phyloP scores from a whole-genome alignment of 2,797 vertebrate species.

The Anguilla anguilla region DNA sequence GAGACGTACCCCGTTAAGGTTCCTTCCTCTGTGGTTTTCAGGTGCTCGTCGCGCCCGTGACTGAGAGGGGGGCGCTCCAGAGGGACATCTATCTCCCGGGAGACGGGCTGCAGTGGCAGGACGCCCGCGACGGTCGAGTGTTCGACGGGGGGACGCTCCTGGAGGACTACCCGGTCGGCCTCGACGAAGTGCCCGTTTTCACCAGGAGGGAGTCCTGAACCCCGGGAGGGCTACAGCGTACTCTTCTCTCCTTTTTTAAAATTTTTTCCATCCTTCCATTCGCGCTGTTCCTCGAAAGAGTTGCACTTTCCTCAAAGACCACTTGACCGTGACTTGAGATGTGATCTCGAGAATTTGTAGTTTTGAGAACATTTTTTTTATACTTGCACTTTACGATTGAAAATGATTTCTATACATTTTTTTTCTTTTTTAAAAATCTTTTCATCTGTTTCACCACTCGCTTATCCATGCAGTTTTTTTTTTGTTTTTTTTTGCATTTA shows the following conservation, averaged over 20 bases:
- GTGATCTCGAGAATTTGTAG: slow-evolving; percentile 56
- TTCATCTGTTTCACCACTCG: slow-evolving; percentile 67
- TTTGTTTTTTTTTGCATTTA: slow-evolving; percentile 53
- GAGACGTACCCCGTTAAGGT: background rate
- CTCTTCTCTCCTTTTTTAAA: slow-evolving; percentile 14
- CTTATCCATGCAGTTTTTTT: slow-evolving; percentile 46
- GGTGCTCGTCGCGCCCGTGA: slow-evolving; percentile 87
- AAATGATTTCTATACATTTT: slow-evolving; percentile 60
- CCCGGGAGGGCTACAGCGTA: background rate
- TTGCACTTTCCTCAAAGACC: slow-evolving; percentile 82
- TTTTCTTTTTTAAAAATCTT: slow-evolving; percentile 40
- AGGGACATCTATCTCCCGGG: slow-evolving; percentile 87
- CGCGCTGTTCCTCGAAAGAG: slow-evolving; percentile 65
- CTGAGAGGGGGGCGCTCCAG: slow-evolving; percentile 74
- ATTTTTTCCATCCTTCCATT: slow-evolving; percentile 39
- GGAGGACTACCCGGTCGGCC: slow-evolving; percentile 76
- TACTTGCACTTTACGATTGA: slow-evolving; percentile 81
- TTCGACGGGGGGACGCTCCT: slow-evolving; percentile 85
- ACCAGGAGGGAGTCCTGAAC: slow-evolving; percentile 61
- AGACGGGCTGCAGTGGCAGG: slow-evolving; percentile 80
- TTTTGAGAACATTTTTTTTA: slow-evolving; percentile 63
- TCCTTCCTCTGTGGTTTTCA: slow-evolving; percentile 53
- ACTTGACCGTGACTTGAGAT: slow-evolving; percentile 66
- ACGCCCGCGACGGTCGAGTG: slow-evolving; percentile 75
- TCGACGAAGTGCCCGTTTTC: slow-evolving; percentile 84